Evolutionary conservation across 2,888 invertebrate genomes (phyloP).

Genomic region (Agrotis clavis): DNA sequence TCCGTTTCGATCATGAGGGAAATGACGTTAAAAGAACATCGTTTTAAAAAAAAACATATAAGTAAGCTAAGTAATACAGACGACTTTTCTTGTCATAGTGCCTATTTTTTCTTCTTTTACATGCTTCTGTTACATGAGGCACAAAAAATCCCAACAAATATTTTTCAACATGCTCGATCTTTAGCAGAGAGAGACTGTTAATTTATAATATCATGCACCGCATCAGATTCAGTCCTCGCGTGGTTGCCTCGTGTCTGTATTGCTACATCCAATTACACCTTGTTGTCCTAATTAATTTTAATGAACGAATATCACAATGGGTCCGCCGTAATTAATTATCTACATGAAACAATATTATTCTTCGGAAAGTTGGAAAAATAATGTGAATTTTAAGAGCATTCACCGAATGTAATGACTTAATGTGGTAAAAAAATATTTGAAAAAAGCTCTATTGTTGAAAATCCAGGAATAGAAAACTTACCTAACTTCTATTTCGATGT

Average conservation of each 20-base stretch:
- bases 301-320: constrained; percentile 46
- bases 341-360: constrained; percentile 5
- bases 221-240: constrained; percentile 22
- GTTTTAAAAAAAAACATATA: background rate
- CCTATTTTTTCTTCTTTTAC: no score
- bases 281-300: constrained; percentile 61
- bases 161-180: background rate
- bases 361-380: background rate
- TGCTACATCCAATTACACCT: constrained; percentile 47
- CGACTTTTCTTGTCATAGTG: no score
- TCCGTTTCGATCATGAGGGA: background rate
- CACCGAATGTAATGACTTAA: no score
- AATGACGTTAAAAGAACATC: background rate
- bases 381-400: no score
- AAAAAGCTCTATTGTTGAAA: no score
- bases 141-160: no score
- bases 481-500: background rate
- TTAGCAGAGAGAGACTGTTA: background rate
- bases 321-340: constrained; percentile 22
- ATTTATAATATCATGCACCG: constrained; percentile 6
- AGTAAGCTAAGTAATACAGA: no score
- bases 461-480: no score
- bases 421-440: no score
- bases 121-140: no score
- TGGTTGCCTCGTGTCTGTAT: constrained; percentile 32